Conservation (phyloP, 2,113 vertebrate species). For the Alouatta palliata region DNA sequence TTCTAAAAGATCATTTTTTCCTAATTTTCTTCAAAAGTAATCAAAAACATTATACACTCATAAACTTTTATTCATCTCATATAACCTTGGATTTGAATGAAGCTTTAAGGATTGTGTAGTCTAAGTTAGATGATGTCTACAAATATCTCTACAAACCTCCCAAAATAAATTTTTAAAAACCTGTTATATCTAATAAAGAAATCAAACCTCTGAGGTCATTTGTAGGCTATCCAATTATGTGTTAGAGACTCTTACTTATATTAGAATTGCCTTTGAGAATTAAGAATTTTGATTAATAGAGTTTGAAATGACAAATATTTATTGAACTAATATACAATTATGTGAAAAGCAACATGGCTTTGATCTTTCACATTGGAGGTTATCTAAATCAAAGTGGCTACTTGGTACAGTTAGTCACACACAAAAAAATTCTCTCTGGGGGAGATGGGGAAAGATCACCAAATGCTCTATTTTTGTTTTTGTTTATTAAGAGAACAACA, state of each 20-base stretch:
- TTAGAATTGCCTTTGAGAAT: constrained; percentile 33
- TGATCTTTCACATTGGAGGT: neutral
- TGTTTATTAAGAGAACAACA: neutral
- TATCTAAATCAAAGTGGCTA: neutral
- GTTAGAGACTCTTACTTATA: neutral
- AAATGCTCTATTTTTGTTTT: neutral
- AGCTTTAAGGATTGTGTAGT: neutral
- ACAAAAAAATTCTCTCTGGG: neutral
- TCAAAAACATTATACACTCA: neutral
- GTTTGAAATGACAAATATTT: constrained; percentile 37
- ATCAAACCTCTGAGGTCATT: neutral
- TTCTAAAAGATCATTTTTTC: constrained; percentile 56
- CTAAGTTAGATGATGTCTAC: neutral
- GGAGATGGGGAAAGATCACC: neutral
- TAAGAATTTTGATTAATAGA: constrained; percentile 47
- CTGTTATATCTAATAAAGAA: neutral
- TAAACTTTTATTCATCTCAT: neutral
- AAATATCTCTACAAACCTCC: neutral
- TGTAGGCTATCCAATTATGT: neutral
- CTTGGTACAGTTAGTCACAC: neutral
- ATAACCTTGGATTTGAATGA: neutral
- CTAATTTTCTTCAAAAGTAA: constrained; percentile 52
- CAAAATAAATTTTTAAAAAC: neutral
- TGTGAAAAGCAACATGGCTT: neutral
- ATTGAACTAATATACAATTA: constrained; percentile 21